Evolutionary conservation across 2,797 vertebrate genomes (phyloP).

Genomic region (Lithobates sylvaticus): DNA sequence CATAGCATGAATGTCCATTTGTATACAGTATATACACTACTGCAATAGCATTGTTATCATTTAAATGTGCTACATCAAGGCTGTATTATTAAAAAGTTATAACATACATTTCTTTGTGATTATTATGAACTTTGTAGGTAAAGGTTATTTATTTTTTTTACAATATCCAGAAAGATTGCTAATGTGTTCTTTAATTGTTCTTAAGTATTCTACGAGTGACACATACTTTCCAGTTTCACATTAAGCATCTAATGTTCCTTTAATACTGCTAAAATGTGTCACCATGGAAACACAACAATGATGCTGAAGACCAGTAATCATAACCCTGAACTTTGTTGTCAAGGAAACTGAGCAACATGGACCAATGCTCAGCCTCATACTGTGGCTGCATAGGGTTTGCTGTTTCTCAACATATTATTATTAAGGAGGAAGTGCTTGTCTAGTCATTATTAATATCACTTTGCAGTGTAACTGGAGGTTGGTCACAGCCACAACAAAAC

Average conservation of each 20-base stretch:
- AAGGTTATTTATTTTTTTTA: too few relatives aligned
- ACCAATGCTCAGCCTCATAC: background rate
- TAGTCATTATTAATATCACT: background rate
- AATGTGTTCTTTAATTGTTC: background rate
- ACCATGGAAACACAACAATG: conserved; percentile 47
- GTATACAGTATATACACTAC: too few relatives aligned
- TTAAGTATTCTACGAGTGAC: background rate
- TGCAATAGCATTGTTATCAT: too few relatives aligned
- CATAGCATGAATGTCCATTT: too few relatives aligned
- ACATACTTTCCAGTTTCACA: background rate
- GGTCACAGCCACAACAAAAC: background rate
- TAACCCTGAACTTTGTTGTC: conserved; percentile 49
- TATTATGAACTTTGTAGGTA: too few relatives aligned
- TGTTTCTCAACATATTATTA: conserved; percentile 4
- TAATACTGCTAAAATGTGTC: conserved; percentile 8
- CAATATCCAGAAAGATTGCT: background rate
- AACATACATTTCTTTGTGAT: too few relatives aligned
- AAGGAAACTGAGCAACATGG: conserved; percentile 47
- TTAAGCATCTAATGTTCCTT: background rate
- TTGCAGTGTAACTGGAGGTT: background rate
- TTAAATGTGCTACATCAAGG: too few relatives aligned
- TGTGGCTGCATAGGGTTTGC: background rate
- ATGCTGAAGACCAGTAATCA: conserved; percentile 24
- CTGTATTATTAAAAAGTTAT: too few relatives aligned
- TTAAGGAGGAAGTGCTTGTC: conserved; percentile 1